Conservation (phyloP, 2,113 vertebrate species). For the Pollimyrus isidori region DNA sequence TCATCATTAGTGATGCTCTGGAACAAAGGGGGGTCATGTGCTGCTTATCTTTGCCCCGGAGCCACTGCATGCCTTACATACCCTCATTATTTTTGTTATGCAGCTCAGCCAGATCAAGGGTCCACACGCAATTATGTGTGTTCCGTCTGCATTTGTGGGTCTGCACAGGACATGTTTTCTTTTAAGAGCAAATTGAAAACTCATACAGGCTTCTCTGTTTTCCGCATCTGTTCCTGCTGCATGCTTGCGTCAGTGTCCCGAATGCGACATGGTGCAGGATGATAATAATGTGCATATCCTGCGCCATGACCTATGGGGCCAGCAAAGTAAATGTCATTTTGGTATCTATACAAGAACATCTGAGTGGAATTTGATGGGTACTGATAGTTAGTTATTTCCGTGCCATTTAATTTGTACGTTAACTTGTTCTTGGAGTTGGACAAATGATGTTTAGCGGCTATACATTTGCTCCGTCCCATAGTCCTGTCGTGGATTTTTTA, state of each 20-base stretch:
- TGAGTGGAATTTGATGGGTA: neutral
- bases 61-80: neutral
- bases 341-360: neutral
- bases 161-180: neutral
- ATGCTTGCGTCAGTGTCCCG: neutral
- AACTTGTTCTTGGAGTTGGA: neutral
- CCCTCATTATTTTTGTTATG: constrained; percentile 10
- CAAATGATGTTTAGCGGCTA: neutral
- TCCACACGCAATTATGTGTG: neutral
- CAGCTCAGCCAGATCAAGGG: neutral
- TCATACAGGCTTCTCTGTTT: neutral
- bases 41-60: neutral
- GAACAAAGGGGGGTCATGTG: constrained; percentile 6
- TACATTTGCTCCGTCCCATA: neutral
- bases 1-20: neutral
- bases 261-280: neutral
- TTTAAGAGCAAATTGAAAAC: neutral
- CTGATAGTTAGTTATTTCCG: neutral
- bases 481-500: neutral
- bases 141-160: neutral
- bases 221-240: neutral
- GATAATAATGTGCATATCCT: neutral
- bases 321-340: neutral
- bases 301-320: neutral
- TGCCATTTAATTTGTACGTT: neutral